Percentiles rank a stretch among this genome's conserved stretches.
These are phyloP conservation scores for Sphaerodactylus townsendi DNA, from an alignment of 2,113 vertebrate species.

Conservation along the genomic window DNA sequence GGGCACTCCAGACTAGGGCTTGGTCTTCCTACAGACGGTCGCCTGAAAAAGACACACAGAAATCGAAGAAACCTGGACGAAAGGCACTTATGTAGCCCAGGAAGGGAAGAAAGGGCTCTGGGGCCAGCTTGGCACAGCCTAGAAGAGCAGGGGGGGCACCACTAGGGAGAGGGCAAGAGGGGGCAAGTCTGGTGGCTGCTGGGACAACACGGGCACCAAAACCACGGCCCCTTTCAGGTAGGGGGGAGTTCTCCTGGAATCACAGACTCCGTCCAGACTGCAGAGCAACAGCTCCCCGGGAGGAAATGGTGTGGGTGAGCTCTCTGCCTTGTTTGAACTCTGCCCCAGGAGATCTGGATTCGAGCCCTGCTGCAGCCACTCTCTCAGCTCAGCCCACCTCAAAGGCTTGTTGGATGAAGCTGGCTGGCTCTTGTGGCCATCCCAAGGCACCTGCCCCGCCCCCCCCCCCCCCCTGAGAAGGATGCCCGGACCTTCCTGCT, in stretches of 20 bases:
- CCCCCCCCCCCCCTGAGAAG: too few relatives aligned
- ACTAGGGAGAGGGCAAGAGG: neutral
- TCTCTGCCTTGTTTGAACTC: too few relatives aligned
- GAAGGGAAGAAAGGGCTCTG: rapidly evolving
- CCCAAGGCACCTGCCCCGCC: too few relatives aligned
- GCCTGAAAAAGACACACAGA: slow-evolving; percentile 66
- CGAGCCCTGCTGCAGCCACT: neutral
- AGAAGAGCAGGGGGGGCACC: neutral
- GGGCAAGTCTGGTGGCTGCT: too few relatives aligned
- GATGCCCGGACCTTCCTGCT: neutral
- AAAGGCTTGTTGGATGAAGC: neutral
- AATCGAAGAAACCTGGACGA: too few relatives aligned
- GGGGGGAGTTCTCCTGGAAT: too few relatives aligned
- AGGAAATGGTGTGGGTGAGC: too few relatives aligned
- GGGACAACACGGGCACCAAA: neutral
- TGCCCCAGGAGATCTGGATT: neutral
- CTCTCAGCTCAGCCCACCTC: neutral
- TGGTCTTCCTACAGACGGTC: slow-evolving; percentile 40
- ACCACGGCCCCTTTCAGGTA: neutral
- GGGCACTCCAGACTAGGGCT: slow-evolving; percentile 37
- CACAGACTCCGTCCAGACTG: too few relatives aligned
- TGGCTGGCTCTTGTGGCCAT: too few relatives aligned
- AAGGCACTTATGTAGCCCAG: too few relatives aligned
- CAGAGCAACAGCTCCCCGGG: too few relatives aligned
- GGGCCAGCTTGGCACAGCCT: too few relatives aligned